Percentiles rank a stretch among this genome's conserved stretches.
Evolutionary conservation across 37 sponge, comb jelly and placozoan genomes (phyloP).

Genomic region (Cliona cf. orientalis): DNA sequence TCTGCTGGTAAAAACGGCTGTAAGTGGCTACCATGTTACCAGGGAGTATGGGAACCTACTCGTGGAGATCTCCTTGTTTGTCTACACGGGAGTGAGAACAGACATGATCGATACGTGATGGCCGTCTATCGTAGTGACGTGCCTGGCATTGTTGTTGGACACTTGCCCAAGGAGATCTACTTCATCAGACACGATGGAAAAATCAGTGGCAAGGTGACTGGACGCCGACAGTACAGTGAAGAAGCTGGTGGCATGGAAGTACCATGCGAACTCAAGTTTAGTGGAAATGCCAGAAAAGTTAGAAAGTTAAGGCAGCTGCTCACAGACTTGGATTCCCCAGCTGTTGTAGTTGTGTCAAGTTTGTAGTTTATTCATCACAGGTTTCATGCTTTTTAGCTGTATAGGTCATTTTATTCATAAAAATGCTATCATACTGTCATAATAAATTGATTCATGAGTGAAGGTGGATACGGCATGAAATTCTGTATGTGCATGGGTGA

Average conservation of each 20-base stretch:
- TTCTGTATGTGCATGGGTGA: too few relatives aligned
- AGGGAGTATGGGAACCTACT: background rate
- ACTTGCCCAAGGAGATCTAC: background rate
- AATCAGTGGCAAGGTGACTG: slow-evolving; percentile 1
- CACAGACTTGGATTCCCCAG: too few relatives aligned
- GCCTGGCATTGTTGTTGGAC: slow-evolving; percentile 5
- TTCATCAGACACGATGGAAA: slow-evolving; percentile 9
- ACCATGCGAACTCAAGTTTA: background rate
- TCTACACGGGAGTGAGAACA: background rate
- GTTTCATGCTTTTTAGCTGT: too few relatives aligned
- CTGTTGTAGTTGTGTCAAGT: too few relatives aligned
- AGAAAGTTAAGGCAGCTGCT: background rate
- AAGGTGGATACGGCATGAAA: too few relatives aligned
- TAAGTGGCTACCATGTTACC: background rate
- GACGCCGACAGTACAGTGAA: background rate
- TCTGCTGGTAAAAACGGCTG: background rate
- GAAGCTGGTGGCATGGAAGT: slow-evolving; percentile 1
- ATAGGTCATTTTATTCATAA: too few relatives aligned
- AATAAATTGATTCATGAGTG: too few relatives aligned
- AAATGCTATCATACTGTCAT: too few relatives aligned
- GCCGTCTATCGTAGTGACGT: background rate
- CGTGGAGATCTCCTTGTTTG: background rate
- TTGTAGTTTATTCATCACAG: too few relatives aligned
- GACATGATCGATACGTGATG: background rate
- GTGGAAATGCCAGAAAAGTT: background rate